These are phyloP conservation scores for Sminthurides bifidus DNA, from an alignment of 1,140 invertebrate genomes.

Conservation along the genomic window DNA sequence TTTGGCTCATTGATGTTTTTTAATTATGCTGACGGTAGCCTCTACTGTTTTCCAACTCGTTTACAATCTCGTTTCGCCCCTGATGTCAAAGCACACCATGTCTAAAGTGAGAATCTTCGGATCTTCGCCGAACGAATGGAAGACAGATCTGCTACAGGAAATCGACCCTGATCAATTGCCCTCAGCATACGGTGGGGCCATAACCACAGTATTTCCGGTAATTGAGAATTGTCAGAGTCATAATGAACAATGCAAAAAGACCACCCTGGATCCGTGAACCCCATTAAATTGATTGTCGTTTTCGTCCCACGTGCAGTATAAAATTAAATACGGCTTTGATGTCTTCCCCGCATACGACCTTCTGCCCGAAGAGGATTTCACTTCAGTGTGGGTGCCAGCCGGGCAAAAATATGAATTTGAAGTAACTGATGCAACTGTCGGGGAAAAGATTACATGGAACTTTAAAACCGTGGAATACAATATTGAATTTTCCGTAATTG, in stretches of 20 bases:
- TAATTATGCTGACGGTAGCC: not conserved
- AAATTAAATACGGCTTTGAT: constrained; percentile 1
- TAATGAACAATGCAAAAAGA: not conserved
- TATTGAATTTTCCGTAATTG: not conserved
- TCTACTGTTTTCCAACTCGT: constrained; percentile 61
- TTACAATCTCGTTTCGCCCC: constrained; percentile 72
- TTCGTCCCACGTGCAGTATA: not conserved
- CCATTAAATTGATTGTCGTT: not conserved
- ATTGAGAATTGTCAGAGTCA: not conserved
- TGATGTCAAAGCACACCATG: constrained; percentile 76
- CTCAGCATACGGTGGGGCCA: constrained; percentile 60
- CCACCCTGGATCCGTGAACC: not conserved
- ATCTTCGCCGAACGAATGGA: constrained; percentile 61
- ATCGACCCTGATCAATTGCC: constrained; percentile 64
- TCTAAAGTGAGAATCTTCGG: constrained; percentile 80
- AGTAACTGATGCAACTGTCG: not conserved
- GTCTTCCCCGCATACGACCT: constrained; percentile 4
- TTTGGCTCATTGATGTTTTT: not conserved
- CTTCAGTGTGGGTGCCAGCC: not conserved
- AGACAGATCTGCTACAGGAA: constrained; percentile 51
- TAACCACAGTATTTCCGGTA: not conserved
- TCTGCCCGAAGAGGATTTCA: not conserved
- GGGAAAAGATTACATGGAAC: not conserved
- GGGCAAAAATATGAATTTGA: not conserved
- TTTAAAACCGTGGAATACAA: not conserved